Conservation (phyloP, 2,797 vertebrate genomes). For the Sylvilagus floridanus region DNA sequence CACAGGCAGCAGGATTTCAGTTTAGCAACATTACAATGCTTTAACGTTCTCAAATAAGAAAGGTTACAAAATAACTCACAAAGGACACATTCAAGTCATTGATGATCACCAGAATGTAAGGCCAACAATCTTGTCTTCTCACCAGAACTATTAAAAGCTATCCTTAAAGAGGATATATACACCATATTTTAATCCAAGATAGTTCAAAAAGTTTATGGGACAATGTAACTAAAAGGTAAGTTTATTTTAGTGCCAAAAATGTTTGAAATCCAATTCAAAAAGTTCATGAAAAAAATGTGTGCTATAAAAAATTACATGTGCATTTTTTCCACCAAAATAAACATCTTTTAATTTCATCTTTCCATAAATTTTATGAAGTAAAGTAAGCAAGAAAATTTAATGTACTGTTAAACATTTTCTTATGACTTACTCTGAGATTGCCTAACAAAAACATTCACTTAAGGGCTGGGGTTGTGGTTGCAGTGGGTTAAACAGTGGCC, state of each 20-base stretch:
- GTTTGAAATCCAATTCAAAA: too few species aligned
- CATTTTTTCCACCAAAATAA: too few species aligned
- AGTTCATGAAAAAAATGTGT: too few species aligned
- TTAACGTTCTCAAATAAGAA: conserved; percentile 79
- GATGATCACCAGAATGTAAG: conserved; percentile 84
- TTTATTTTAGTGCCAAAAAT: too few species aligned
- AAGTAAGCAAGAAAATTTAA: conserved; percentile 87
- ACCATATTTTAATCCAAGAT: conserved; percentile 80
- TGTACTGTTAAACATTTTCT: conserved; percentile 90
- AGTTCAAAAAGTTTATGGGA: too few species aligned
- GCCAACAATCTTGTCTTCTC: conserved; percentile 78
- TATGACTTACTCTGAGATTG: conserved; percentile 88
- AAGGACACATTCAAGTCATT: conserved; percentile 82
- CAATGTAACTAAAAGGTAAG: too few species aligned
- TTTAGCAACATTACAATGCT: conserved; percentile 62
- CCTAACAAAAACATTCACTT: conserved; percentile 91
- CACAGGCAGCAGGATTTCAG: conserved; percentile 65
- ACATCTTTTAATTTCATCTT: too few species aligned
- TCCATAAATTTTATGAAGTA: conserved; percentile 26
- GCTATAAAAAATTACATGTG: too few species aligned
- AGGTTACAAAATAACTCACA: conserved; percentile 66
- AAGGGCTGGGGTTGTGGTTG: conserved; percentile 61
- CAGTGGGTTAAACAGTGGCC: too few species aligned
- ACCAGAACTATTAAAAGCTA: conserved; percentile 82
- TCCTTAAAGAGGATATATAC: conserved; percentile 83